Base-by-base conservation (phyloP, 2,888 invertebrate species). In the Flexamia atlantica region DNA sequence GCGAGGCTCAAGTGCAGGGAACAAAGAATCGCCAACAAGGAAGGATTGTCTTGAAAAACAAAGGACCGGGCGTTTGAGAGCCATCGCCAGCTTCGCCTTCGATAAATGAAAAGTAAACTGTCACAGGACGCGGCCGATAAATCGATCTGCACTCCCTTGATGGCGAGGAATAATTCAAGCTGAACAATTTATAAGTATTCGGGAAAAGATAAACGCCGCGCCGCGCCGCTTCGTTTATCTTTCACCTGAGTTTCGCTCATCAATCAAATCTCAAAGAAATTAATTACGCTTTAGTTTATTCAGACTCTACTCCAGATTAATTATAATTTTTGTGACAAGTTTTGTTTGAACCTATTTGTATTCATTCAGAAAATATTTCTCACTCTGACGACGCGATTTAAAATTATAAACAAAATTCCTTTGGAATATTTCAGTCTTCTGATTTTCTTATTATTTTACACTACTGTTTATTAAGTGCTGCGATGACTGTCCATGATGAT, bases 91-190 rank as follows among this genome's bases (percentile, higher is more conserved):
- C 42, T 72, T 72, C 72, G 72, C 42, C 40, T 72, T 23, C 72
- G 72, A 72, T 72, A 72, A 72, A 72, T 72, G 72, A 72, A 72
- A 72, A 72, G 72, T 72, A 72, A 72, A 72, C 72, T 64, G 64
- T 64, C 64, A 30, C 64, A 28, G 64, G 64, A 64, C 64, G 64
- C 72, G n/a, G 10, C 40, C 42, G 72, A 72, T 72, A 40, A 40
- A 72, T 72, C 72, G 72, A 72, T 40, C 68, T 68, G 23, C 64
- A 28, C 30, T 68, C 64, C 64, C 30, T 64, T 1, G 42, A 72
- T 23, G 72, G 72, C 72, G 36, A n/a, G 40, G 25, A 72, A 72
- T 72, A 72, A 40, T 72, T 72, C 72, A 17, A 72, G 40, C 72
- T 23, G 20, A 72, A 72, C 72, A 72, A 72, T 72, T 72, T 72